phyloP scores from a whole-genome alignment of 2,888 invertebrate species.

The Stenodema calcarata region DNA sequence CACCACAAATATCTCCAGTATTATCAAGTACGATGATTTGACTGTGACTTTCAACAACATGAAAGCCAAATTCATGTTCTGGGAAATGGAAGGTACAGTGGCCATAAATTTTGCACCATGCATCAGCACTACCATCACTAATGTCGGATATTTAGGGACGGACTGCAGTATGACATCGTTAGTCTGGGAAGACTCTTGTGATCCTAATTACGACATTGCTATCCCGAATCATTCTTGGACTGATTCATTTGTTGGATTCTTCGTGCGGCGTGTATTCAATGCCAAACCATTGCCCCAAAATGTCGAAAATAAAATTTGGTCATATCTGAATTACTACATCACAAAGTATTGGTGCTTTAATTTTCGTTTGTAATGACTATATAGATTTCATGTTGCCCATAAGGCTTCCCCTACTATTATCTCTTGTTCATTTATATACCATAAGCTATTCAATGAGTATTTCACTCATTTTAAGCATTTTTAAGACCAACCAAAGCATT shows the following conservation, averaged over 20 bases:
- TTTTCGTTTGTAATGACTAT: background rate
- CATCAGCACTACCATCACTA: background rate
- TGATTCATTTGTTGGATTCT: background rate
- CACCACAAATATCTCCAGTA: background rate
- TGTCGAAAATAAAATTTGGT: background rate
- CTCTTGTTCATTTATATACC: too few species aligned
- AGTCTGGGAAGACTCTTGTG: background rate
- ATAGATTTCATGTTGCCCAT: too few species aligned
- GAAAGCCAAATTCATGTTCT: background rate
- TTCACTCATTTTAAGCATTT: too few species aligned
- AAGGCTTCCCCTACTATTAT: too few species aligned
- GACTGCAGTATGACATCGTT: background rate
- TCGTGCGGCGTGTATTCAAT: background rate
- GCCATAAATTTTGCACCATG: background rate
- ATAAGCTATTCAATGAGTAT: too few species aligned
- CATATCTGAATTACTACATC: background rate
- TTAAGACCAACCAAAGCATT: too few species aligned
- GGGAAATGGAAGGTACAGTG: background rate
- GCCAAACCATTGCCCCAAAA: background rate
- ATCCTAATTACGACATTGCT: background rate
- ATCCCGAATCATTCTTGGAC: background rate
- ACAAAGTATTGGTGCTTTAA: background rate
- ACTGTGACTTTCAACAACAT: background rate
- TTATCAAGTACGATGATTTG: background rate
- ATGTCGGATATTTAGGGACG: background rate